Evolutionary conservation across 2,113 vertebrate genomes (phyloP).

Genomic region (Coptodon rendalli): DNA sequence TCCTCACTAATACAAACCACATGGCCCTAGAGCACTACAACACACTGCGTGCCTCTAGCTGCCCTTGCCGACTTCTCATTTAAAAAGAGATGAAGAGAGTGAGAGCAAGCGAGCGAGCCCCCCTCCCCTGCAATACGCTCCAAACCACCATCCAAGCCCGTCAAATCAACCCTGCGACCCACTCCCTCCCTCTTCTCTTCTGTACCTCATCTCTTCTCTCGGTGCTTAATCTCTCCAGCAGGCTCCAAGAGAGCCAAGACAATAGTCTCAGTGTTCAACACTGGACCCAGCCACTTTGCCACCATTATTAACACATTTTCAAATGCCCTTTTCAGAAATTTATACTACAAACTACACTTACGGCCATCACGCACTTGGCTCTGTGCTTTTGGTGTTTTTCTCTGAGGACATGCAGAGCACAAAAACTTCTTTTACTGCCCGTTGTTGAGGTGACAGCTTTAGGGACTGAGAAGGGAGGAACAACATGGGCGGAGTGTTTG

Average conservation of each 20-base stretch:
- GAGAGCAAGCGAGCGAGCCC: constrained; percentile 14
- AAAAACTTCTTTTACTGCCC: constrained; percentile 58
- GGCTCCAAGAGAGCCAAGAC: constrained; percentile 64
- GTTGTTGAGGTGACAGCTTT: constrained; percentile 71
- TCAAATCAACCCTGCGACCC: constrained; percentile 60
- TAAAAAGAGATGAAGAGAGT: constrained; percentile 50
- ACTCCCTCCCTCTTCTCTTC: constrained; percentile 38
- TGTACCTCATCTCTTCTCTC: constrained; percentile 63
- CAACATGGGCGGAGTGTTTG: constrained; percentile 61
- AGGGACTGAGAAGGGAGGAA: constrained; percentile 52
- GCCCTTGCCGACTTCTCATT: constrained; percentile 61
- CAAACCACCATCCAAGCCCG: constrained; percentile 64
- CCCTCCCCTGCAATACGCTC: constrained; percentile 38
- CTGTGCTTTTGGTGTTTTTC: constrained; percentile 41
- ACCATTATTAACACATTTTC: constrained; percentile 73
- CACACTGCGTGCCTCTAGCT: constrained; percentile 62
- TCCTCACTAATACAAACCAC: constrained; percentile 76
- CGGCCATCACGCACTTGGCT: constrained; percentile 47
- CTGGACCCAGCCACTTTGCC: constrained; percentile 56
- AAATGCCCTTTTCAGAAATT: constrained; percentile 62
- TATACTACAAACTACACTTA: constrained; percentile 49
- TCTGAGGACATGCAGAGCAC: constrained; percentile 38
- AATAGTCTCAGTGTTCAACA: constrained; percentile 72
- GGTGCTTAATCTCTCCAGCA: constrained; percentile 69
- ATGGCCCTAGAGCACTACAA: constrained; percentile 69